Base-by-base conservation (phyloP, 2,888 invertebrate genomes). In the Didymodactylos carnosus region DNA sequence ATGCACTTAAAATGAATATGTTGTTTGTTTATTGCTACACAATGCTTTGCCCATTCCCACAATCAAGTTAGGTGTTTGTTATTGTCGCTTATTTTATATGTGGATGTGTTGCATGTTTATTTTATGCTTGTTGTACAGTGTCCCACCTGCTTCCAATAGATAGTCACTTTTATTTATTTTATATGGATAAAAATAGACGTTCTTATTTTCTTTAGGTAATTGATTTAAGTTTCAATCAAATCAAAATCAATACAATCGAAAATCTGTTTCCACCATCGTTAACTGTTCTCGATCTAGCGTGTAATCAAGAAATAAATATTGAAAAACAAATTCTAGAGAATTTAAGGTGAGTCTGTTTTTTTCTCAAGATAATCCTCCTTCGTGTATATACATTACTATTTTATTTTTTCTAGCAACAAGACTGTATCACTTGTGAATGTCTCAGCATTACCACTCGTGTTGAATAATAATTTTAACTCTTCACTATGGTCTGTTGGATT, bases 161-260 rank as follows among this genome's bases (percentile, higher is more conserved):
- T n/a, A n/a, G n/a, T n/a, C n/a, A n/a, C n/a, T n/a, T n/a, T n/a
- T n/a, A n/a, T n/a, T n/a, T n/a, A n/a, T n/a, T n/a, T n/a, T 23
- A 49, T 49, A n/a, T n/a, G 11, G 23, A n/a, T 39, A 1, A n/a
- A 43, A 23, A 23, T 8, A 14, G 10, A 11, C 10, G 13, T 2
- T 16, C 16, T 14, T 16, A 19, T 62, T 39, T 0, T 41, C 75
- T 77, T 19, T 76, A 85, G 84, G 80, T 84, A 13, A 79, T 85
- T 73, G 85, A 85, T 75, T 81, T 85, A 1, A 83, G 83, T 25
- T 83, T 82, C 43, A 85, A 85, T 76, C 79, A 81, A 41, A 79
- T 85, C 41, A 78, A 80, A 27, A 81, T 81, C 76, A 79, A 82
- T 3, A 81, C 82, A 3, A 80, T 78, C 27, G 70, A 75, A 23